A percentile compares a stretch with the other conserved stretches of the same genome.
These are phyloP conservation scores for Rotaria socialis DNA, from an alignment of 2,888 invertebrate genomes.

Conservation along the genomic window DNA sequence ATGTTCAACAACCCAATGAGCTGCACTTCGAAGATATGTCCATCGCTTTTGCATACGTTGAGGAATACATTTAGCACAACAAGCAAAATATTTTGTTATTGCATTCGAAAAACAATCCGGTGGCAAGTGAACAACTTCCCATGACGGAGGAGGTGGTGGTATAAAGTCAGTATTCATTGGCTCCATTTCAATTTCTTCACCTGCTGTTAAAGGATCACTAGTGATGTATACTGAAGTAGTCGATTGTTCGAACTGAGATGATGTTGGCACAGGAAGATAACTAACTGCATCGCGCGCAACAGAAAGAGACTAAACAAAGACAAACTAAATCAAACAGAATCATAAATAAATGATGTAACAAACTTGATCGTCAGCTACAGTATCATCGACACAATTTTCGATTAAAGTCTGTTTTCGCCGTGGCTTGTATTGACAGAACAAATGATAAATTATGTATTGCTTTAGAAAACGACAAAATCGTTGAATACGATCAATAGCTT, in stretches of 20 bases:
- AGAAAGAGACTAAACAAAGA: too few relatives aligned
- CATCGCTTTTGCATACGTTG: background rate
- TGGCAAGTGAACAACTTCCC: background rate
- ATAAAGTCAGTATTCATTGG: background rate
- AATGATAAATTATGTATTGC: background rate
- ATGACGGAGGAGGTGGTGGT: background rate
- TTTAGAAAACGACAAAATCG: slow-evolving; percentile 41
- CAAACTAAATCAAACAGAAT: too few relatives aligned
- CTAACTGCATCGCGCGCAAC: too few relatives aligned
- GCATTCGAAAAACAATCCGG: background rate
- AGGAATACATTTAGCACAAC: background rate
- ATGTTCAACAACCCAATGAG: slow-evolving; percentile 90
- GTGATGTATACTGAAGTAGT: too few relatives aligned
- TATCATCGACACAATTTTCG: background rate
- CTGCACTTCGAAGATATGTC: slow-evolving; percentile 66
- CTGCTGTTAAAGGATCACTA: background rate
- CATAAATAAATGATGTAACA: background rate
- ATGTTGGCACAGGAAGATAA: background rate
- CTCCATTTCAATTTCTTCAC: background rate
- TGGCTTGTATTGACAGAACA: background rate
- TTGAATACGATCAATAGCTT: slow-evolving; percentile 87
- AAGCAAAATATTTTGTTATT: background rate
- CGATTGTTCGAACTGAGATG: background rate
- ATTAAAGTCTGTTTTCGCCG: background rate
- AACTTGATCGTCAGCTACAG: background rate